A percentile compares a stretch with the other conserved stretches of the same genome.
Conservation (phyloP, 1,140 invertebrate genomes). For the Nilaparvata lugens region DNA sequence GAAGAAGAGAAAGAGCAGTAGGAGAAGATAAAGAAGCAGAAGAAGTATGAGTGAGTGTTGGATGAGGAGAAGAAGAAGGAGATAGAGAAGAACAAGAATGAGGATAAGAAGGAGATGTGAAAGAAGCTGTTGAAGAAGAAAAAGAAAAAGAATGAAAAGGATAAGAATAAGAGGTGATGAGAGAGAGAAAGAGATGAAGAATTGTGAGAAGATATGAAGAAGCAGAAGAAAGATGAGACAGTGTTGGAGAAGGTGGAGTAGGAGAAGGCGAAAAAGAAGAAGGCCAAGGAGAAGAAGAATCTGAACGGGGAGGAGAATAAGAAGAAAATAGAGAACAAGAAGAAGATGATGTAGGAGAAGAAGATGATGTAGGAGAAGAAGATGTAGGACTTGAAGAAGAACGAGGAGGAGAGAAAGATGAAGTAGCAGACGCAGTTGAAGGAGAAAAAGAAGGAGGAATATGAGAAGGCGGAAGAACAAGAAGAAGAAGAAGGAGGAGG, state of each 20-base stretch:
- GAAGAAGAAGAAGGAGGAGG: no score
- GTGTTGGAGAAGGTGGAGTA: no score
- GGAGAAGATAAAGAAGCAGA: no score
- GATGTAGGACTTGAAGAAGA: neutral
- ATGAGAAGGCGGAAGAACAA: no score
- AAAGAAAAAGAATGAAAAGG: slow-evolving; percentile 3
- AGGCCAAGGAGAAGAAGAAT: neutral
- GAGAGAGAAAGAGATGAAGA: neutral
- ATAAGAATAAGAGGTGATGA: slow-evolving; percentile 3
- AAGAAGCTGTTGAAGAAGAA: slow-evolving; percentile 9
- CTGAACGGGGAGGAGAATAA: no score
- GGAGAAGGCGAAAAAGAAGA: neutral
- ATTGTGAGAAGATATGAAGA: no score
- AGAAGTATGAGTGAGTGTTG: no score
- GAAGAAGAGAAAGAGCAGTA: no score
- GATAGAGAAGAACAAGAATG: no score
- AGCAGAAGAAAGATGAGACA: no score
- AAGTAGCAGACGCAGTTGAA: neutral
- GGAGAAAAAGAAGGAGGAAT: neutral
- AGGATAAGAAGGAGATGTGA: neutral
- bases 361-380: neutral
- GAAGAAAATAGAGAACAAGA: neutral
- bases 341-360: neutral
- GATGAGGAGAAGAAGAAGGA: no score
- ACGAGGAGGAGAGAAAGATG: neutral